These are phyloP conservation scores for Harpagoxenus sublaevis DNA, from an alignment of 2,888 invertebrate genomes.

Conservation along the genomic window DNA sequence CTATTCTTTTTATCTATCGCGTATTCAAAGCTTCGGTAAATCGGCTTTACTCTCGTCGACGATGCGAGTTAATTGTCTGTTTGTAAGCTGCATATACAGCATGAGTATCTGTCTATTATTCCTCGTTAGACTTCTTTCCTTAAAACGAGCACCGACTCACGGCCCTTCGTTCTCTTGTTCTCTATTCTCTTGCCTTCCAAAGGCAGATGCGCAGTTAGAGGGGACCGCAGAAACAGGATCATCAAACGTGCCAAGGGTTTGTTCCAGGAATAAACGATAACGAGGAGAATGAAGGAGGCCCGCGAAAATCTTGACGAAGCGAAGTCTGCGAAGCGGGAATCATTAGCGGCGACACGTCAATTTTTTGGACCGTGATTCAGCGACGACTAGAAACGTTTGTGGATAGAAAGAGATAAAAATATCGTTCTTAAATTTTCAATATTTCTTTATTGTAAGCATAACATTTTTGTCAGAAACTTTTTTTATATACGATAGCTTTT, in stretches of 20 bases:
- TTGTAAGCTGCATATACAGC: background rate
- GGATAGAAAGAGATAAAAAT: background rate
- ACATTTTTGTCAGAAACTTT: background rate
- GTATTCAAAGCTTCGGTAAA: background rate
- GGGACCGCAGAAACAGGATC: background rate
- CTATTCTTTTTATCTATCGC: background rate
- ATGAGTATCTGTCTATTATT: slow-evolving; percentile 3
- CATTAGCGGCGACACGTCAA: slow-evolving; percentile 23
- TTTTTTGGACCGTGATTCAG: background rate
- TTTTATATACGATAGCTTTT: background rate
- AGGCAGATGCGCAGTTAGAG: background rate
- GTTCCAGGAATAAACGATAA: slow-evolving; percentile 33
- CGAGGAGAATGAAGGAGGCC: slow-evolving; percentile 11
- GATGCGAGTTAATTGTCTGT: slow-evolving; percentile 4
- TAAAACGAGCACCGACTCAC: background rate
- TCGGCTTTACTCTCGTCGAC: background rate
- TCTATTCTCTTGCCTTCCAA: background rate
- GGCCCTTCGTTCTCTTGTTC: background rate
- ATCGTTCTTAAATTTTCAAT: background rate
- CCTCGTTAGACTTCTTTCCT: slow-evolving; percentile 19
- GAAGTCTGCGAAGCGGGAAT: slow-evolving; percentile 18
- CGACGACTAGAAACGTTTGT: background rate
- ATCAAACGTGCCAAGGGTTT: slow-evolving; percentile 38
- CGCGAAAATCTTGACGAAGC: slow-evolving; percentile 29
- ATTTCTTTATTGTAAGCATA: background rate